phyloP scores from a whole-genome alignment of 1,140 invertebrate genomes.

The Metaphire vulgaris region DNA sequence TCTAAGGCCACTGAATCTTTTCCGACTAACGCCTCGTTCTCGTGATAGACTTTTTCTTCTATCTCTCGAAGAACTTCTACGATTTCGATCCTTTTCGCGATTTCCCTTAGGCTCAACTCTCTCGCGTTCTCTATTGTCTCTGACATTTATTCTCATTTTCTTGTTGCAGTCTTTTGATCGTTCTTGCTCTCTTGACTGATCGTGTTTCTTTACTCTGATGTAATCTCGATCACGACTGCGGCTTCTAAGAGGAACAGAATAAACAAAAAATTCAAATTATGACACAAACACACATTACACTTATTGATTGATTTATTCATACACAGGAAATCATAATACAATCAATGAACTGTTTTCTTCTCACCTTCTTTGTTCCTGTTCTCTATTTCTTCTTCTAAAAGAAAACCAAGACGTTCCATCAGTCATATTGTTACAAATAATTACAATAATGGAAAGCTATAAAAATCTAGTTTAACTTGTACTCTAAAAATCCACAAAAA shows the following conservation, averaged over 20 bases:
- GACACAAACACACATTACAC: conserved; percentile 17
- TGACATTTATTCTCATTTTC: conserved; percentile 27
- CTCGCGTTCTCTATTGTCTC: conserved; percentile 7
- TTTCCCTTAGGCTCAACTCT: conserved; percentile 3
- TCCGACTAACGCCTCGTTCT: conserved; percentile 41
- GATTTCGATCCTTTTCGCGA: not conserved
- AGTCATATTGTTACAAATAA: too few relatives aligned
- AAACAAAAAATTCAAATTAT: conserved; percentile 25
- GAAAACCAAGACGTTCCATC: too few relatives aligned
- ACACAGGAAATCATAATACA: too few relatives aligned
- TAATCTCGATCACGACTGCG: not conserved
- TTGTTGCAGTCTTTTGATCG: conserved; percentile 11
- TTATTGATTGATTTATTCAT: too few relatives aligned
- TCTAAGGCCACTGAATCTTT: too few relatives aligned
- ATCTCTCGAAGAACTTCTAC: not conserved
- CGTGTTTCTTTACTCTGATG: not conserved
- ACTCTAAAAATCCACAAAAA: too few relatives aligned
- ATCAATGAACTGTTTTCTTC: too few relatives aligned
- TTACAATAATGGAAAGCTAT: too few relatives aligned
- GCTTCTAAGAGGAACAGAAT: not conserved
- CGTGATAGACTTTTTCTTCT: conserved; percentile 14
- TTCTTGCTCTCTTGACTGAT: not conserved
- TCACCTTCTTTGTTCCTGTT: not conserved
- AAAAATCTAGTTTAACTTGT: too few relatives aligned
- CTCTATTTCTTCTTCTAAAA: not conserved